These are phyloP conservation scores for Trilocha varians DNA, from an alignment of 2,888 invertebrate genomes.

Conservation along the genomic window DNA sequence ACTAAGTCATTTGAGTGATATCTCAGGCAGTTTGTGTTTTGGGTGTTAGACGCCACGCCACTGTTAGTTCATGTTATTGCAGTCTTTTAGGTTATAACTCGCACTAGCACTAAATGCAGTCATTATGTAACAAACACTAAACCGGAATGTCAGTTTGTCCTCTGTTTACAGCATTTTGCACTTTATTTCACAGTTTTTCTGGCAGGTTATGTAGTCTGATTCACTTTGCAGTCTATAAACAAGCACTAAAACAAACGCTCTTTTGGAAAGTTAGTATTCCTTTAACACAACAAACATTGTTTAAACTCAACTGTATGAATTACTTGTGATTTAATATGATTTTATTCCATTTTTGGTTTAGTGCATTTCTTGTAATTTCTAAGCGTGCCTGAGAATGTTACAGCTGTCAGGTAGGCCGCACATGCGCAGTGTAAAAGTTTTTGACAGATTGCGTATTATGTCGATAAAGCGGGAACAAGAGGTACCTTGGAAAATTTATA, in stretches of 20 bases:
- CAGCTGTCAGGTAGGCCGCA: conserved; percentile 42
- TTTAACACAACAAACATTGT: conserved; percentile 1
- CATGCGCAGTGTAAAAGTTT: conserved; percentile 35
- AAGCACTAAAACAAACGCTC: conserved; percentile 15
- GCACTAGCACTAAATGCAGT: conserved; percentile 2
- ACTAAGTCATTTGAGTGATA: conserved; percentile 32
- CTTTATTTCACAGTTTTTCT: conserved; percentile 33
- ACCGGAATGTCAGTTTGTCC: neutral
- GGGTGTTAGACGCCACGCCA: conserved; percentile 7
- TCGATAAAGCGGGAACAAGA: conserved; percentile 63
- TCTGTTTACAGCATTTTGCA: conserved; percentile 14
- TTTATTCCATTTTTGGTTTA: neutral
- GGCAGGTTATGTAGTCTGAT: conserved; percentile 34
- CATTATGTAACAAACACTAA: conserved; percentile 9
- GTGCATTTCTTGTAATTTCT: conserved; percentile 26
- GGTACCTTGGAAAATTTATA: conserved; percentile 12
- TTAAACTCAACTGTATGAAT: too few relatives aligned
- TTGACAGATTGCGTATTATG: conserved; percentile 43
- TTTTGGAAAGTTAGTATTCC: conserved; percentile 10
- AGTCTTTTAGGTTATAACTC: conserved; percentile 10
- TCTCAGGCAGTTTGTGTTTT: conserved; percentile 6
- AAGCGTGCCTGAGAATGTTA: conserved; percentile 51
- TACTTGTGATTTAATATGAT: neutral
- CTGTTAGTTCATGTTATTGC: conserved; percentile 11
- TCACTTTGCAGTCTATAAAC: conserved; percentile 19